These are phyloP conservation scores for Lampris megalopsis DNA, from an alignment of 2,113 vertebrate genomes.

Conservation along the genomic window DNA sequence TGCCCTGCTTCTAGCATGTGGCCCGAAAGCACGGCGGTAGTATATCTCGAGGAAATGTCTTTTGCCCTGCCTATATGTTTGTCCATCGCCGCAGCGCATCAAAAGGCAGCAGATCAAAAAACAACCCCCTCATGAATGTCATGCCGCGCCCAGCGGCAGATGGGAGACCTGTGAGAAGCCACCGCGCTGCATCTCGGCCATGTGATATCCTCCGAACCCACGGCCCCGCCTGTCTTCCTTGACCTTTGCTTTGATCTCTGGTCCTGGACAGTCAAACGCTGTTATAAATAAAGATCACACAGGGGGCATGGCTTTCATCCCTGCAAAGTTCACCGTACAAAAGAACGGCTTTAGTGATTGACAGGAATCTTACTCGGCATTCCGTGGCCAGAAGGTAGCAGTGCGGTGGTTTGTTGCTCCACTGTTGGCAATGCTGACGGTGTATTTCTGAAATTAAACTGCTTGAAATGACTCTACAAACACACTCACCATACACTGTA, in stretches of 20 bases:
- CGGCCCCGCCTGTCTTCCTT: conserved; percentile 57
- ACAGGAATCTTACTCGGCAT: conserved; percentile 26
- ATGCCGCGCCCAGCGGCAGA: conserved; percentile 46
- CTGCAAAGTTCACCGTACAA: conserved; percentile 76
- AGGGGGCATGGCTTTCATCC: conserved; percentile 79
- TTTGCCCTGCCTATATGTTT: conserved; percentile 27
- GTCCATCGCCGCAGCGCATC: conserved; percentile 57
- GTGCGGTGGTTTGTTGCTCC: conserved; percentile 3
- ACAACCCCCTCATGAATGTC: conserved; percentile 43
- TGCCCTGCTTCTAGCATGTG: not conserved
- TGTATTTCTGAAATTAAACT: not conserved
- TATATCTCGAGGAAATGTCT: conserved; percentile 21
- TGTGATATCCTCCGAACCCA: conserved; percentile 65
- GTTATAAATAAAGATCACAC: conserved; percentile 81
- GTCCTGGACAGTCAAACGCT: conserved; percentile 75
- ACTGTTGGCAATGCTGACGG: not conserved
- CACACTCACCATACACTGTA: no score
- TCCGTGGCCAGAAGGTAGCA: conserved; percentile 26
- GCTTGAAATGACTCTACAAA: not conserved
- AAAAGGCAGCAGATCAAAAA: conserved; percentile 72
- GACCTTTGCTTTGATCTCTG: conserved; percentile 82
- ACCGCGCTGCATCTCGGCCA: conserved; percentile 39
- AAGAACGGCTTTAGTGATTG: conserved; percentile 47
- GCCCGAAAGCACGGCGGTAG: conserved; percentile 1
- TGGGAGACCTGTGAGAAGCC: conserved; percentile 42